phyloP scores from a whole-genome alignment of 2,888 invertebrate species.

The Tuberolachnus salignus region DNA sequence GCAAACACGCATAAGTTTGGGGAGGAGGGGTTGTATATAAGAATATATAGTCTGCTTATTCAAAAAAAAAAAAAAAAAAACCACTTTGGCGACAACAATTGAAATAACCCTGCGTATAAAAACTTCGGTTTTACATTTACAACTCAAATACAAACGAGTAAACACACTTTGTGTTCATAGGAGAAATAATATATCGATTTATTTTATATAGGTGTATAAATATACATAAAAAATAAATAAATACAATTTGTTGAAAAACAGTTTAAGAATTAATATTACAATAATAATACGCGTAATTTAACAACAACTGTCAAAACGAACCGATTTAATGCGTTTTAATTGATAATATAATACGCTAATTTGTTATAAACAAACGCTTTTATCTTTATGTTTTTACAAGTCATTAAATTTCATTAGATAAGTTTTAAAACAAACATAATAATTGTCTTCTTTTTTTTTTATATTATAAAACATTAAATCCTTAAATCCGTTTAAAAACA shows the following conservation, averaged over 20 bases:
- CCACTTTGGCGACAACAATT: conserved; percentile 10
- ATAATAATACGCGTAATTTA: too few relatives aligned
- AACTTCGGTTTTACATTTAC: conserved; percentile 4
- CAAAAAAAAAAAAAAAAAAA: conserved; percentile 1
- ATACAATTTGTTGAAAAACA: not conserved
- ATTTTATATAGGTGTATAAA: too few relatives aligned
- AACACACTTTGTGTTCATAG: not conserved
- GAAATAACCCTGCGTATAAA: conserved; percentile 2
- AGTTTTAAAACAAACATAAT: conserved; percentile 1
- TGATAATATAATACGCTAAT: not conserved
- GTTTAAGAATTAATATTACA: not conserved
- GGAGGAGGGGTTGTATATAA: conserved; percentile 3
- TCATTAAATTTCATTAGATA: conserved; percentile 6
- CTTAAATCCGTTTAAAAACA: conserved; percentile 8
- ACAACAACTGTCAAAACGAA: not conserved
- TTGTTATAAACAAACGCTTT: not conserved
- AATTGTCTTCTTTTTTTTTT: not conserved
- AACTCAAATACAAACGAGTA: not conserved
- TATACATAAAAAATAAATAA: not conserved
- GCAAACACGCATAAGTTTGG: not conserved
- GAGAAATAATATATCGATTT: not conserved
- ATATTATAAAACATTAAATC: not conserved
- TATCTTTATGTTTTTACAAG: not conserved
- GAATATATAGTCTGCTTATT: not conserved
- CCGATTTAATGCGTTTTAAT: not conserved